Conservation (phyloP, 64 coral and sea anemone species). For the Dendrophyllia cribrosa region DNA sequence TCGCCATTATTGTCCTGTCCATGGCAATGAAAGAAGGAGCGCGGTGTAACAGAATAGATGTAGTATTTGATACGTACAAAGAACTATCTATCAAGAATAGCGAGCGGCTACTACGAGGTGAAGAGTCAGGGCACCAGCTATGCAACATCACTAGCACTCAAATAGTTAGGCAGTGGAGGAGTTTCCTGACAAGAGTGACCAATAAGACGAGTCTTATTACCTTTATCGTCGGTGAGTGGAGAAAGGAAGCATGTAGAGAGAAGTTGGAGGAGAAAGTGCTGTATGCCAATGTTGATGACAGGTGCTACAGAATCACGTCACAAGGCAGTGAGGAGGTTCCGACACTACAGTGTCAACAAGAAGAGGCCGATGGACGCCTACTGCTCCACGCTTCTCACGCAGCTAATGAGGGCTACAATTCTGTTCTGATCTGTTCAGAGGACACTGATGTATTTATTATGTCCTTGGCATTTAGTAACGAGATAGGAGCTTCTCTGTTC, state of each 20-base stretch:
- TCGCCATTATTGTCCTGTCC: conserved; percentile 28
- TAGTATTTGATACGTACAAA: conserved; percentile 42
- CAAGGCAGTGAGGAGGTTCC: no score
- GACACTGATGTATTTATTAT: conserved; percentile 52
- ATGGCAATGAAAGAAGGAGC: conserved; percentile 51
- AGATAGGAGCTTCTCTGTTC: conserved; percentile 10
- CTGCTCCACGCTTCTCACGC: conserved; percentile 46
- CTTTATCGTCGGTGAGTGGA: conserved; percentile 33
- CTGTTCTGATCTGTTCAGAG: conserved; percentile 26
- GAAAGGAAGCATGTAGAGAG: conserved; percentile 11
- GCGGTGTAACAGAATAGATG: conserved; percentile 39
- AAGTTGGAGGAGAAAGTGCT: conserved; percentile 24
- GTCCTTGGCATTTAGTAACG: conserved; percentile 45
- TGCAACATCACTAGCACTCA: conserved; percentile 14
- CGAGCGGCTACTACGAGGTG: conserved; percentile 17
- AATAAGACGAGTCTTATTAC: conserved; percentile 51
- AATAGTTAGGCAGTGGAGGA: conserved; percentile 41
- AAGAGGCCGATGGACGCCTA: conserved; percentile 36
- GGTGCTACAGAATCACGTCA: no score
- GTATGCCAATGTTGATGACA: conserved; percentile 29
- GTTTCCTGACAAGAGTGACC: conserved; percentile 33
- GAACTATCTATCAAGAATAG: conserved; percentile 64
- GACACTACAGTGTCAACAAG: conserved; percentile 19
- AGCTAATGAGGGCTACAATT: conserved; percentile 32
- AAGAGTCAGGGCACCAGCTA: not conserved